Evolutionary conservation across 2,113 vertebrate genomes (phyloP).

Genomic region (Stegostoma tigrinum): DNA sequence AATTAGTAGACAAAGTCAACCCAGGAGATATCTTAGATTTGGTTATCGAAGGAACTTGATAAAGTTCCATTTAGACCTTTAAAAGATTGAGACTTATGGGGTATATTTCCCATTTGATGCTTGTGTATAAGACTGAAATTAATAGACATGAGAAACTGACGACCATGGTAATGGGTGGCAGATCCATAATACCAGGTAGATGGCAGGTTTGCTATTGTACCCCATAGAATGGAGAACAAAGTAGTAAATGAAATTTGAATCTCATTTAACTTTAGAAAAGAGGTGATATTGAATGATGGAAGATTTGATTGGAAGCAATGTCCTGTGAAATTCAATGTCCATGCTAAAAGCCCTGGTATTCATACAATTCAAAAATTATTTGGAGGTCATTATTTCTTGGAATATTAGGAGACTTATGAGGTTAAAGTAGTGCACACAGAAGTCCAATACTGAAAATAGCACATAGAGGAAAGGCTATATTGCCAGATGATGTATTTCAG

Average conservation of each 20-base stretch:
- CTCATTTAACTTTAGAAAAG: background rate
- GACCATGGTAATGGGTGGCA: background rate
- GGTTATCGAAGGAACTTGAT: background rate
- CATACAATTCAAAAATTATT: background rate
- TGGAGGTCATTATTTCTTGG: background rate
- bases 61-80: background rate
- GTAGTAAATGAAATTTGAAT: background rate
- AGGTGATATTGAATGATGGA: background rate
- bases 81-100: background rate
- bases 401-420: background rate
- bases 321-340: background rate
- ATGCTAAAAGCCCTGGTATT: background rate
- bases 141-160: background rate
- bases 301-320: background rate
- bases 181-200: background rate
- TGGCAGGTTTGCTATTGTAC: background rate
- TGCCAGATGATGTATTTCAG: background rate
- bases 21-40: background rate
- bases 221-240: background rate
- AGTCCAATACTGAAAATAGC: background rate
- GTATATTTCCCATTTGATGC: background rate
- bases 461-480: background rate
- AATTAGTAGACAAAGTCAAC: background rate
- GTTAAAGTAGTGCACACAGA: background rate
- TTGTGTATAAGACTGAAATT: background rate